Conservation (phyloP, 2,888 invertebrate species). For the Gerris lacustris region DNA sequence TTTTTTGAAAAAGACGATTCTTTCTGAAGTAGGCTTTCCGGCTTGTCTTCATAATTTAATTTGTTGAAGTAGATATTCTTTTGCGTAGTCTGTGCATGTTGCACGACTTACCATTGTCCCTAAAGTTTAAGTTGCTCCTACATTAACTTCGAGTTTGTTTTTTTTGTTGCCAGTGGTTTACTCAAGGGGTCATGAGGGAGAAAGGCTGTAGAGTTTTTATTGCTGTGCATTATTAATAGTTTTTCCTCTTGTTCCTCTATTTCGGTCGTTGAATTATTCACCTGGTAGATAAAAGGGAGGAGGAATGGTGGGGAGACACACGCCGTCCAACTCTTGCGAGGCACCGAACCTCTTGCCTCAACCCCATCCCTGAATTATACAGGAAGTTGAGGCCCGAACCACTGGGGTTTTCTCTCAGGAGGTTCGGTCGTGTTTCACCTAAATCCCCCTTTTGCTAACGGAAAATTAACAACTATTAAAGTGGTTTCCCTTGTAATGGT, state of each 20-base stretch:
- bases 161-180: no score
- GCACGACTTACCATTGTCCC: no score
- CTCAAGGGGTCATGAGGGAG: not conserved
- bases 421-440: not conserved
- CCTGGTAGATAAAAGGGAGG: not conserved
- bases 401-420: no score
- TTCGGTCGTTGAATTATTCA: not conserved
- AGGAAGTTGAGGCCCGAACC: not conserved
- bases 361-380: not conserved
- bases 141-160: no score
- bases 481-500: not conserved
- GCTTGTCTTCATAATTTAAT: no score
- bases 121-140: no score
- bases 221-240: not conserved
- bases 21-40: no score
- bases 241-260: not conserved
- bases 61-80: no score
- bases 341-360: not conserved
- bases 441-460: not conserved
- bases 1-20: no score
- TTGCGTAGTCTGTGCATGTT: no score
- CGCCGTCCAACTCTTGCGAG: no score
- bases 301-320: no score
- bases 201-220: not conserved
- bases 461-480: conserved; percentile 3